Percentiles rank a stretch among this genome's conserved stretches.
These are phyloP conservation scores for Aurelia sp. DNA, from an alignment of 30 jellyfish, hydroid and myxozoan species.

Conservation along the genomic window DNA sequence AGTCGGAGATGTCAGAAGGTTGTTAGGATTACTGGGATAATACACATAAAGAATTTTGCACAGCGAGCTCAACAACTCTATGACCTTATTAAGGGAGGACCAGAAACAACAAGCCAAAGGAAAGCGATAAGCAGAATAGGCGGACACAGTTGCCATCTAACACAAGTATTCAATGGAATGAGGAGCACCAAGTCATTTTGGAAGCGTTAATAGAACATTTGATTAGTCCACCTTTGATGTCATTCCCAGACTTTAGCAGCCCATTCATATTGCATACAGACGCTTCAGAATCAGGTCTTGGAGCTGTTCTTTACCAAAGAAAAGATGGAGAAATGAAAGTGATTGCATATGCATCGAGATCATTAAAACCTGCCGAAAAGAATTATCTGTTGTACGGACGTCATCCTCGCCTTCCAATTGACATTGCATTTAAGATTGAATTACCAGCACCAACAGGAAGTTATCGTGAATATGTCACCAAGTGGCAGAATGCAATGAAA, in stretches of 20 bases:
- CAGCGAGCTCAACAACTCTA: constrained; percentile 7
- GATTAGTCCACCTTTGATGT: constrained; percentile 48
- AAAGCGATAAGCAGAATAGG: background rate
- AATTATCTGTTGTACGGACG: no score
- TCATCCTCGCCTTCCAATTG: no score
- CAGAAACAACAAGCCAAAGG: background rate
- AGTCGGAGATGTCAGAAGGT: constrained; percentile 23
- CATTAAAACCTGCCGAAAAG: no score
- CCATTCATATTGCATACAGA: constrained; percentile 50
- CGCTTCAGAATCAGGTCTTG: constrained; percentile 55
- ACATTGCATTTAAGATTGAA: no score
- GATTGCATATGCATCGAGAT: no score
- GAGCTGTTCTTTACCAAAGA: constrained; percentile 59
- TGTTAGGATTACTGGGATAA: constrained; percentile 42
- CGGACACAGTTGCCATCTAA: constrained; percentile 13
- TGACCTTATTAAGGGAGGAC: background rate
- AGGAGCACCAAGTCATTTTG: no score
- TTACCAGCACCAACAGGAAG: no score
- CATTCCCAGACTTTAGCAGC: constrained; percentile 35
- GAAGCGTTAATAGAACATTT: background rate
- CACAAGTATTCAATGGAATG: constrained; percentile 7
- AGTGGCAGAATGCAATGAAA: no score
- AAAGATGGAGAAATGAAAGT: constrained; percentile 3
- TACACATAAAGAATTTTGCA: constrained; percentile 16
- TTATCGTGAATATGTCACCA: no score